Conservation (phyloP, 2,888 invertebrate species). For the Lapara coniferarum region DNA sequence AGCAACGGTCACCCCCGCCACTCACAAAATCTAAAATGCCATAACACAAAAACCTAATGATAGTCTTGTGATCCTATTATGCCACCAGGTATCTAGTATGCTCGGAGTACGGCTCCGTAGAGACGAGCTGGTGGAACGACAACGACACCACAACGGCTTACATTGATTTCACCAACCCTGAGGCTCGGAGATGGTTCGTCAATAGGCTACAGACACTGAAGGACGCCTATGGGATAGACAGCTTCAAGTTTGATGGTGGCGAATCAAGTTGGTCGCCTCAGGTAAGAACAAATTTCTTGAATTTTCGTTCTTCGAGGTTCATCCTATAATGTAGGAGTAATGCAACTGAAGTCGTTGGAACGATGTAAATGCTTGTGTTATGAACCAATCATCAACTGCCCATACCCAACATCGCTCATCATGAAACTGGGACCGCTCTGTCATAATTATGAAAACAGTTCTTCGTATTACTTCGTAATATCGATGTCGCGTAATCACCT, state of each 20-base stretch:
- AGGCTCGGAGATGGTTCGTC: constrained; percentile 85
- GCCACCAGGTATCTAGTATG: constrained; percentile 71
- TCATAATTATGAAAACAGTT: too few relatives aligned
- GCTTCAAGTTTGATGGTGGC: constrained; percentile 92
- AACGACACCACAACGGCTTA: constrained; percentile 80
- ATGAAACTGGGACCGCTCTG: too few relatives aligned
- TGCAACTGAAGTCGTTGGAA: too few relatives aligned
- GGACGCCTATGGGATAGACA: constrained; percentile 85
- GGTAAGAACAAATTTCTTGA: constrained; percentile 47
- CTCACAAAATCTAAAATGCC: too few relatives aligned
- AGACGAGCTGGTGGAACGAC: constrained; percentile 82
- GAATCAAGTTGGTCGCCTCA: constrained; percentile 87
- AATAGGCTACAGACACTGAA: constrained; percentile 78
- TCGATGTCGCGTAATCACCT: too few relatives aligned
- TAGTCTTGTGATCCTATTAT: background rate
- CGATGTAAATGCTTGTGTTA: too few relatives aligned
- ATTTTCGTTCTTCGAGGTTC: background rate
- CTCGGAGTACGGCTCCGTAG: constrained; percentile 73
- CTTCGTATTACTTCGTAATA: too few relatives aligned
- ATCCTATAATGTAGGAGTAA: too few relatives aligned
- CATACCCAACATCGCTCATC: too few relatives aligned
- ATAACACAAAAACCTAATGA: background rate
- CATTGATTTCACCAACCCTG: constrained; percentile 88
- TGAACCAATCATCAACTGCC: too few relatives aligned
- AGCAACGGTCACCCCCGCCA: too few relatives aligned